Evolutionary conservation across 2,888 invertebrate genomes (phyloP), one percentile per base, ranked within the genome.

Genomic region (Diaprepes abbreviatus): DNA sequence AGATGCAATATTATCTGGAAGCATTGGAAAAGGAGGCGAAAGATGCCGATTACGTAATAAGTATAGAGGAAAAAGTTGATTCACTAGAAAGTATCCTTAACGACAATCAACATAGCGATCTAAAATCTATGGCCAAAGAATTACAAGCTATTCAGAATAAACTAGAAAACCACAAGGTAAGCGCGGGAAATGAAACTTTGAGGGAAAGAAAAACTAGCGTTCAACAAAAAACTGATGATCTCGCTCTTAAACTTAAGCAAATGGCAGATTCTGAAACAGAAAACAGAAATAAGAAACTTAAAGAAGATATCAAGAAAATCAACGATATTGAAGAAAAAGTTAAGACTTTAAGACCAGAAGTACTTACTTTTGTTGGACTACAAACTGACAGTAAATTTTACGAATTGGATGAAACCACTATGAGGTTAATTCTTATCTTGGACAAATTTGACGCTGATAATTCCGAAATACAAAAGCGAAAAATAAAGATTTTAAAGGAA

Each of bases 401-500:
- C 17, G 66, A 74, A 57, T 43, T 78, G 3, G 76, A 77, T 36
- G 76, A 77, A 50, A 48, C 69, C 12, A 70, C 72, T 1, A 73
- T 73, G 5, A 68, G 69, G 35, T 36, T 74, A 9, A 72, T 75
- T 57, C 33, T 75, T 6, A 57, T 60, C 21, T 71, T 78, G 50
- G 75, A 78, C 31, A 70, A 74, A n/a, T 38, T 77, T 33, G 70
- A 73, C 5, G 21, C 73, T 5, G 69, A 73, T 31, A 72, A 70
- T 17, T 65, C 50, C 2, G 71, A 71, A 1, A 38, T 74, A 17
- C 65, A 75, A n/a, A 66, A 66, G n/a, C 67, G 66, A 16, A 77
- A 74, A 66, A 63, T 74, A 6, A 66, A 74, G 17, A 38, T 78
- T 7, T 50, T 78, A 5, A 73, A 73, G 33, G 76, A 78, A 9